Evolutionary conservation across 2,888 invertebrate species (phyloP), one percentile per base, ranked within the genome.

Genomic region (Creontiades dilutus): DNA sequence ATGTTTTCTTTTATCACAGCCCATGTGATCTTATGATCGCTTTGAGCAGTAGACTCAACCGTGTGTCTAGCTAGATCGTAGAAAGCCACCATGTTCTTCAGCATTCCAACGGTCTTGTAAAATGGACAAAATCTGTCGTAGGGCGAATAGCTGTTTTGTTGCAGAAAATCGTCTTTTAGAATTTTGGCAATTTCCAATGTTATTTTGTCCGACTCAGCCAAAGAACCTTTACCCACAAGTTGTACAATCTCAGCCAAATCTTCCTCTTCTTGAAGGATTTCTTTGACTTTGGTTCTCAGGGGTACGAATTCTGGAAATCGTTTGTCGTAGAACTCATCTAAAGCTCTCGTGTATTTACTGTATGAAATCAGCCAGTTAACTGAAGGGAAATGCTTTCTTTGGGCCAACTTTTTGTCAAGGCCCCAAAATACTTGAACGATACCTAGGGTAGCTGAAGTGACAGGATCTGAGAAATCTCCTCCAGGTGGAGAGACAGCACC

Each of bases 361-460:
- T 98, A 98, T 0, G 99, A 99, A 94, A 99, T 99, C 92, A 99
- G 96, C 99, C 99, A 99, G 94, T 99, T 99, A 95, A 99, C 98
- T 92, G 99, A 99, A 91, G 99, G 99, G 96, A 99, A 99, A 95
- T 99, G 99, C 94, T 99, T 99, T 92, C 99, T 96, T 94, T 99
- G 99, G 0, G 99, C 99, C 91, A 99, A 95, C 93, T 99, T 99
- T 94, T 99, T 99, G 94, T 99, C 99, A 93, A 99, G 94, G 91
- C 99, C 99, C 99, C 99, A 99, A 95, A 99, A 99, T 94, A 99
- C 99, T 94, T 99, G 99, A 91, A 99, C 99, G 93, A 99, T 99
- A 95, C 98, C 98, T 91, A 99, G 96, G n/a, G 99, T 99, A 90
- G 99, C 99, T 0, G 99, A 98, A 2, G 99, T 99, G 89, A 99